These are phyloP conservation scores for Herminia tarsipennalis DNA, from an alignment of 2,888 invertebrate genomes.

Conservation along the genomic window DNA sequence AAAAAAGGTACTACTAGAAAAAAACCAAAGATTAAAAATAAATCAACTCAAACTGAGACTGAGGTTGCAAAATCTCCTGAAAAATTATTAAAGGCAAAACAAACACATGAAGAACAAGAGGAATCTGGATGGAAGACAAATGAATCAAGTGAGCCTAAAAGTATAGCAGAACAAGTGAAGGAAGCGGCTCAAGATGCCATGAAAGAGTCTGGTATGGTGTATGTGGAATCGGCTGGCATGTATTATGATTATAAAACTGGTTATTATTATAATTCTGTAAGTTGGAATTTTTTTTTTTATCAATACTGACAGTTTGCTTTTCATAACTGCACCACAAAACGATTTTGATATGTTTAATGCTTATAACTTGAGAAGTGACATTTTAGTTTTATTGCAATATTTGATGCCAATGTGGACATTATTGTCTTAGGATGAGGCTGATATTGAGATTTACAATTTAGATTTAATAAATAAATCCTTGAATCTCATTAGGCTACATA, in stretches of 20 bases:
- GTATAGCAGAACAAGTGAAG: conserved; percentile 91
- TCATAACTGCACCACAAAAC: too few relatives aligned
- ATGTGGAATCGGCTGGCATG: conserved; percentile 94
- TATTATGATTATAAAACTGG: conserved; percentile 96
- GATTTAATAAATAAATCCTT: too few relatives aligned
- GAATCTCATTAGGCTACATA: too few relatives aligned
- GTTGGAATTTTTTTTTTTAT: conserved; percentile 45
- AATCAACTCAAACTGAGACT: conserved; percentile 52
- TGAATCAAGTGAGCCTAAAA: conserved; percentile 61
- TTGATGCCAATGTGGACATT: too few relatives aligned
- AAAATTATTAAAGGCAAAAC: neutral
- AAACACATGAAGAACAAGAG: conserved; percentile 18
- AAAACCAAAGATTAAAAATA: conserved; percentile 22
- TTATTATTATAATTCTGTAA: conserved; percentile 95
- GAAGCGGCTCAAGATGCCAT: conserved; percentile 91
- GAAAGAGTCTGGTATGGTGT: conserved; percentile 92
- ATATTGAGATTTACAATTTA: too few relatives aligned
- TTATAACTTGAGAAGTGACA: too few relatives aligned
- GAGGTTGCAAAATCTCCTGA: conserved; percentile 3
- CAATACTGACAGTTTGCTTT: too few relatives aligned
- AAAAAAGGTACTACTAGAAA: conserved; percentile 1
- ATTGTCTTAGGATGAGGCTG: too few relatives aligned
- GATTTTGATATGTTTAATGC: too few relatives aligned
- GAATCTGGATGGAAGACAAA: conserved; percentile 58
- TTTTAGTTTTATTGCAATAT: too few relatives aligned